These are phyloP conservation scores for Lasioglossum villosulum DNA, from an alignment of 2,888 invertebrate species.

Conservation along the genomic window DNA sequence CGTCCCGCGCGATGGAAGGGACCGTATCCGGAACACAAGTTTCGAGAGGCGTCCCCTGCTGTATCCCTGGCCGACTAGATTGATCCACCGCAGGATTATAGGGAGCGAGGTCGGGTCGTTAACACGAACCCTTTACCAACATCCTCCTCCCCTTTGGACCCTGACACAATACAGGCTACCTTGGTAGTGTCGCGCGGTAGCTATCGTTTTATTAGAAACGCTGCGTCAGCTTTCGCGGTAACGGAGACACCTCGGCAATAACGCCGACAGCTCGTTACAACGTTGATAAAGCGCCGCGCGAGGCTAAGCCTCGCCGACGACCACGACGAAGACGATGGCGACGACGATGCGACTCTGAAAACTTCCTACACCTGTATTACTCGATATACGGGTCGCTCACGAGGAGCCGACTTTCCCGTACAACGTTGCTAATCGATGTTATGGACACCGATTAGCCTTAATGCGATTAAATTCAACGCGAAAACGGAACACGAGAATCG, in stretches of 20 bases:
- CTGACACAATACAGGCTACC: conserved; percentile 73
- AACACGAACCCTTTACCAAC: conserved; percentile 70
- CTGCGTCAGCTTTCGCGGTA: conserved; percentile 81
- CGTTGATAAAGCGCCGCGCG: conserved; percentile 81
- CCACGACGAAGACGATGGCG: conserved; percentile 22
- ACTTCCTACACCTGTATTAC: conserved; percentile 42
- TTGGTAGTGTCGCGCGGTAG: conserved; percentile 52
- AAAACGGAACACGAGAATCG: background rate
- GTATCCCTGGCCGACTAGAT: conserved; percentile 50
- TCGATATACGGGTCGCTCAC: background rate
- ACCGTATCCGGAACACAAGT: conserved; percentile 6
- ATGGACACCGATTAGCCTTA: conserved; percentile 55
- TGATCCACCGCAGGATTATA: conserved; percentile 65
- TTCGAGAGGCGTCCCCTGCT: conserved; percentile 25
- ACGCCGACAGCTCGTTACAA: conserved; percentile 84
- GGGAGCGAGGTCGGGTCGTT: conserved; percentile 68
- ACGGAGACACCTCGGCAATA: conserved; percentile 81
- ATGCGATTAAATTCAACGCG: conserved; percentile 54
- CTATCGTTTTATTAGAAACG: conserved; percentile 83
- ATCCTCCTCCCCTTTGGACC: conserved; percentile 58
- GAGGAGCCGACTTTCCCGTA: conserved; percentile 36
- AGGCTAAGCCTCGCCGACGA: conserved; percentile 62
- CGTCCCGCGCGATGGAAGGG: conserved; percentile 6
- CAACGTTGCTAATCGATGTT: conserved; percentile 44
- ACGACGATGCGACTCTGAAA: conserved; percentile 40